phyloP scores from a whole-genome alignment of 2,888 invertebrate species.

The Heliothis peltigera region DNA sequence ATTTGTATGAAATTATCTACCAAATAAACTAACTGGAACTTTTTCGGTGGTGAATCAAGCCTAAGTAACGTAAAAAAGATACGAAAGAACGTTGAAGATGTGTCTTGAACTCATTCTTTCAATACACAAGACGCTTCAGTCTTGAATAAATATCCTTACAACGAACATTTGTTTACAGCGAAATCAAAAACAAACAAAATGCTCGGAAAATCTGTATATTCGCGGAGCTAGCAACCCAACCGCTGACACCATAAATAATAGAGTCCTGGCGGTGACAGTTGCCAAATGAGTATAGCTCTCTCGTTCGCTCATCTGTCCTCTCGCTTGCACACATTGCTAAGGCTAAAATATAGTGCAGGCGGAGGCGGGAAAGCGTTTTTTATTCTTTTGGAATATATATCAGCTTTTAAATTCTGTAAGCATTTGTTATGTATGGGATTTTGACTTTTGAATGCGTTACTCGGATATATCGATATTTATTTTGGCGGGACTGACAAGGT shows the following conservation, averaged over 20 bases:
- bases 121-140: not conserved
- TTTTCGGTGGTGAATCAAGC: too few species aligned
- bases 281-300: conserved; percentile 79
- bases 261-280: conserved; percentile 80
- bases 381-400: not conserved
- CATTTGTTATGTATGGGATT: not conserved
- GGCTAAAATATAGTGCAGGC: conserved; percentile 9
- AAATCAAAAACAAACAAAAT: conserved; percentile 41
- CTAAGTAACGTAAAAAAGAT: too few species aligned
- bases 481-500: too few species aligned
- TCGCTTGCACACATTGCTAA: conserved; percentile 56
- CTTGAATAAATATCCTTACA: not conserved
- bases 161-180: conserved; percentile 23
- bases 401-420: not conserved
- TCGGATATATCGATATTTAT: too few species aligned
- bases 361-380: conserved; percentile 20
- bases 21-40: too few species aligned
- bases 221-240: conserved; percentile 43
- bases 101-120: not conserved
- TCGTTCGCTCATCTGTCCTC: conserved; percentile 59
- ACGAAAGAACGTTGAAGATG: too few species aligned
- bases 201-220: conserved; percentile 37
- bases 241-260: conserved; percentile 80
- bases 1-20: too few species aligned
- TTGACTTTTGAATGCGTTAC: too few species aligned